Evolutionary conservation across 53 echinoderm and acorn worm genomes (phyloP).

Genomic region (Zoroaster sp.): DNA sequence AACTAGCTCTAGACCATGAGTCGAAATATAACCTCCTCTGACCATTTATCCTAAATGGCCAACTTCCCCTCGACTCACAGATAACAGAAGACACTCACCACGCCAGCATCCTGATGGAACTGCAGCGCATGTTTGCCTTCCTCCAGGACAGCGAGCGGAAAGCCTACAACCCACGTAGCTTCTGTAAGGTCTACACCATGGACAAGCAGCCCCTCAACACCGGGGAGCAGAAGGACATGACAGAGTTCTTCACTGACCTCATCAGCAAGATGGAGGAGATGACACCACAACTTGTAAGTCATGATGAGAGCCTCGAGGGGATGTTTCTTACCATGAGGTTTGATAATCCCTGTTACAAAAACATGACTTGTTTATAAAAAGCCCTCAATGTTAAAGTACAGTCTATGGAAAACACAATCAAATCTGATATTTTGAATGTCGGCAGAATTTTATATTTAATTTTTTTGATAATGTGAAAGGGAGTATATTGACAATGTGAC

Average conservation of each 20-base stretch:
- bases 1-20: too few relatives aligned
- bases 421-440: too few relatives aligned
- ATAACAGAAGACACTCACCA: conserved; percentile 73
- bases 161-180: conserved; percentile 90
- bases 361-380: too few relatives aligned
- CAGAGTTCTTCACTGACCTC: conserved; percentile 91
- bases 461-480: too few relatives aligned
- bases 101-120: conserved; percentile 67
- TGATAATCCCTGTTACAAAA: too few relatives aligned
- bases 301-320: not conserved
- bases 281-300: conserved; percentile 80
- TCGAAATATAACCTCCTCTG: too few relatives aligned
- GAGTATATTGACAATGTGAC: too few relatives aligned
- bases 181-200: conserved; percentile 91
- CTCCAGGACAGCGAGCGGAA: conserved; percentile 90
- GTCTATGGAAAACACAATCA: too few relatives aligned
- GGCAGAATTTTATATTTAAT: too few relatives aligned
- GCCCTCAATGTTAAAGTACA: too few relatives aligned
- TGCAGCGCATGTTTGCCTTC: conserved; percentile 89
- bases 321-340: not conserved
- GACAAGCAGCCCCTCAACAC: conserved; percentile 92
- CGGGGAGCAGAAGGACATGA: conserved; percentile 92
- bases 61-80: not conserved
- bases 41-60: not conserved
- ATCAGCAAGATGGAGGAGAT: conserved; percentile 98